Base-by-base conservation (phyloP, 2,888 invertebrate genomes). In the Drosophila multiciliata region DNA sequence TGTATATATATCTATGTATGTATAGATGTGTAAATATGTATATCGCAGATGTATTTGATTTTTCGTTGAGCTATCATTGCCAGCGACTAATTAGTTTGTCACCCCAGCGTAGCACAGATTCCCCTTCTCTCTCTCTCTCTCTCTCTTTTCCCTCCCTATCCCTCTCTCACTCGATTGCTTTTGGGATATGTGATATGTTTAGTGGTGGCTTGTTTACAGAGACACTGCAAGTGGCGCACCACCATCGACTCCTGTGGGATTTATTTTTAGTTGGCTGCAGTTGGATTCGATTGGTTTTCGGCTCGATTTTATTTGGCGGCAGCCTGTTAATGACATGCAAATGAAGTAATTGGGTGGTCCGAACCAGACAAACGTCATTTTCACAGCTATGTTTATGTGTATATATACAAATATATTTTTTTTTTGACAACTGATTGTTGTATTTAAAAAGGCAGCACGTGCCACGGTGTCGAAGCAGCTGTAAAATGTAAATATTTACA, bases 311-410 rank as follows among this genome's bases (percentile, higher is more conserved):
- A 81, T 84, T 78, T 58, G 75, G 70, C 74, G 71, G 74, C 74
- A 57, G 78, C 54, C 65, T 78, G 87, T 75, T 85, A 85, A 83
- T 85, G 87, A 85, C 85, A 85, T 87, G 85, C 85, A 86, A 85
- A 87, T 87, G 87, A 87, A 84, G 78, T 82, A 15, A 23, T 23
- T 78, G 73, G 87, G 82, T 87, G 85, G 87, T 77, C 83, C 78
- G 59, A 60, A 38, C 23, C 63, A 52, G 65, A 58, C 12, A 70
- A 45, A 29, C 23, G 29, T 59, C 32, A 57, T 35, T 50, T 23
- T 36, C 20, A 15, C 33, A 9, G 32, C 12, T 38, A 15, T 40
- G 20, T 26, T 40, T 49, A 32, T 48, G 1, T 32, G 20, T 76
- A 71, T 83, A 77, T 81, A 66, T 72, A 55, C 20, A 50, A 7